Evolutionary conservation across 2,888 invertebrate genomes (phyloP).

Genomic region (Oscheius sp.): DNA sequence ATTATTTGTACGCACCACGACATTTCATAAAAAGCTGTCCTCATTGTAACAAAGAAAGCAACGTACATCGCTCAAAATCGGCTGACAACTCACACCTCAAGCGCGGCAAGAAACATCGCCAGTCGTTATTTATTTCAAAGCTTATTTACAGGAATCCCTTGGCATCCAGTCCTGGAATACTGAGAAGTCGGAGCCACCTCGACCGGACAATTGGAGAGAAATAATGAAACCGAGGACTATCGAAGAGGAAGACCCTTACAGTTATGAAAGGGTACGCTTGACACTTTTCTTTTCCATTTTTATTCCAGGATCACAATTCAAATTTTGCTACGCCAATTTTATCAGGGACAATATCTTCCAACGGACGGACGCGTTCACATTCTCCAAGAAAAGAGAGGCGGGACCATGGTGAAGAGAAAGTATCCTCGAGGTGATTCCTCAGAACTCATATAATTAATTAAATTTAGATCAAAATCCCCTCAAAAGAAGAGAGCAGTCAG

Average conservation of each 20-base stretch:
- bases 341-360: slow-evolving; percentile 30
- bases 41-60: slow-evolving; percentile 21
- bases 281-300: background rate
- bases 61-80: slow-evolving; percentile 33
- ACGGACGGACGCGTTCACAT: slow-evolving; percentile 47
- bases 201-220: slow-evolving; percentile 30
- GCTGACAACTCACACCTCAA: slow-evolving; percentile 30
- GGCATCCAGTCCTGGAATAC: slow-evolving; percentile 63
- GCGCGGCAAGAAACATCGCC: background rate
- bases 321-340: slow-evolving; percentile 31
- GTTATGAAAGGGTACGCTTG: slow-evolving; percentile 1
- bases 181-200: slow-evolving; percentile 43
- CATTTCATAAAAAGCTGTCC: slow-evolving; percentile 7
- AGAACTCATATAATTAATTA: background rate
- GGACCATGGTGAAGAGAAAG: slow-evolving; percentile 25
- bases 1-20: too few species aligned
- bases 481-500: slow-evolving; percentile 46
- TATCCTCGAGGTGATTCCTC: slow-evolving; percentile 23
- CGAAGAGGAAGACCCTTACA: slow-evolving; percentile 10
- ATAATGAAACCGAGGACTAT: slow-evolving; percentile 7
- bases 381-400: slow-evolving; percentile 45
- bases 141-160: slow-evolving; percentile 53
- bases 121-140: background rate
- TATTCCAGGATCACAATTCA: slow-evolving; percentile 24
- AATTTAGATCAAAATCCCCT: slow-evolving; percentile 56